Conservation (phyloP, 2,113 vertebrate genomes). For the Ifrita kowaldi region DNA sequence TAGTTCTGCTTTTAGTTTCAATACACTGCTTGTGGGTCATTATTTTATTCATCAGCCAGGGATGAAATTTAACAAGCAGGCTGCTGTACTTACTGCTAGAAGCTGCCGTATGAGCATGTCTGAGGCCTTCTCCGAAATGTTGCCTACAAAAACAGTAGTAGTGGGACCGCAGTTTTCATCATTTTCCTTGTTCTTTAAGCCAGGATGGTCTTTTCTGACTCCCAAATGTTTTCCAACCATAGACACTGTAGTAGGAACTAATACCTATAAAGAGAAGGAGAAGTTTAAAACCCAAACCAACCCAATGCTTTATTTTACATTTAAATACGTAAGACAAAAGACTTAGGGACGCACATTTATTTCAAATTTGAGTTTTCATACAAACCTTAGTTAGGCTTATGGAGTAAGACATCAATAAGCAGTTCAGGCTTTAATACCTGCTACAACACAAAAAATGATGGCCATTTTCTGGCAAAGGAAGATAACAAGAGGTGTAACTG, state of each 20-base stretch:
- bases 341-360: not conserved
- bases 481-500: not conserved
- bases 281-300: not conserved
- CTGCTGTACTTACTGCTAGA: conserved; percentile 83
- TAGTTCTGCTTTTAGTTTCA: not conserved
- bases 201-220: conserved; percentile 82
- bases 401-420: not conserved
- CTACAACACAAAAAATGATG: not conserved
- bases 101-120: conserved; percentile 98
- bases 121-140: conserved; percentile 97
- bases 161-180: conserved; percentile 92
- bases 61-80: not conserved
- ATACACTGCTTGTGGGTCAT: not conserved
- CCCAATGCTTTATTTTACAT: not conserved
- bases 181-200: conserved; percentile 80
- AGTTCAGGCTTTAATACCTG: not conserved
- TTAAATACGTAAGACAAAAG: fast-evolving
- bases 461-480: not conserved
- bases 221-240: conserved; percentile 92
- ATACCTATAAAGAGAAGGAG: conserved; percentile 73
- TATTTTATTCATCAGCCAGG: not conserved
- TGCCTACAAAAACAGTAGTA: conserved; percentile 97
- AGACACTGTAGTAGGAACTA: conserved; percentile 86
- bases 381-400: not conserved
- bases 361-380: not conserved